Evolutionary conservation across 2,113 vertebrate genomes (phyloP).

Genomic region (Lucifuga dentata): DNA sequence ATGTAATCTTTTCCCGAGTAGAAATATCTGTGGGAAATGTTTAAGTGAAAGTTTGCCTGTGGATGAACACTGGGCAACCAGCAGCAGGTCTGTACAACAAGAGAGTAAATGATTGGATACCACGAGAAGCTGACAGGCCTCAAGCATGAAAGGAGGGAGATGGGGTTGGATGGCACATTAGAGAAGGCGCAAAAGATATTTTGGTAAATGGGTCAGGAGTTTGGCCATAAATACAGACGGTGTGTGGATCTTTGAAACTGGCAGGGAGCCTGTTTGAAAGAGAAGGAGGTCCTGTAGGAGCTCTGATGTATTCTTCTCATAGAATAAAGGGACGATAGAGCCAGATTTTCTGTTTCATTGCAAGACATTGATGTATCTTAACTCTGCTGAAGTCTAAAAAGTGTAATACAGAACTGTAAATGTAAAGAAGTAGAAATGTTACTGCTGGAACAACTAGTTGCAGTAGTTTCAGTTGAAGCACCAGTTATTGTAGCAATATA

Average conservation of each 20-base stretch:
- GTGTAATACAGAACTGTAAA: neutral
- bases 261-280: constrained; percentile 11
- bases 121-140: constrained; percentile 7
- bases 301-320: constrained; percentile 2
- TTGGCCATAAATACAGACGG: constrained; percentile 23
- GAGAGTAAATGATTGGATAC: constrained; percentile 9
- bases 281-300: neutral
- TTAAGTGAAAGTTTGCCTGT: constrained; percentile 1
- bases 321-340: neutral
- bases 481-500: too few relatives aligned
- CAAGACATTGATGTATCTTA: neutral
- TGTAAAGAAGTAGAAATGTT: too few relatives aligned
- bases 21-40: constrained; percentile 11
- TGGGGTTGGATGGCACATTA: constrained; percentile 21
- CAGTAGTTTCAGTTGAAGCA: too few relatives aligned
- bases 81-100: constrained; percentile 15
- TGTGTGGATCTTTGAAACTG: constrained; percentile 3
- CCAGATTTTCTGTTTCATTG: constrained; percentile 8
- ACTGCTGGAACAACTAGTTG: too few relatives aligned
- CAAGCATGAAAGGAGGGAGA: neutral
- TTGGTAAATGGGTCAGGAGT: constrained; percentile 46
- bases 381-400: neutral
- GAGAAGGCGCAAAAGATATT: constrained; percentile 11
- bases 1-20: neutral
- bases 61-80: neutral